These are phyloP conservation scores for Argyresthia albistria DNA, from an alignment of 2,888 invertebrate species.

Conservation along the genomic window DNA sequence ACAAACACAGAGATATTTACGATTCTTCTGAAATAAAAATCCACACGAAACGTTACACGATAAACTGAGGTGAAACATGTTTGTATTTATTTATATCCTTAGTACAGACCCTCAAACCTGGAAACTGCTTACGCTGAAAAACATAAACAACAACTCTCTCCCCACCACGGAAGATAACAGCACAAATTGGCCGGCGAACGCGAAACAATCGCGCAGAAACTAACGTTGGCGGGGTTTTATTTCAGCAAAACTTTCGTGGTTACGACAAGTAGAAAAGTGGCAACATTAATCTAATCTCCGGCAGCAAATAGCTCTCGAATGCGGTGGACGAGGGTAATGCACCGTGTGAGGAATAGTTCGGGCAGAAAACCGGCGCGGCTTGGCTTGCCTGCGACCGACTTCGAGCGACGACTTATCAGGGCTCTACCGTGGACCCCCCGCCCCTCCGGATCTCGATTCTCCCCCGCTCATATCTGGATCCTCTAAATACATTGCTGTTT, in stretches of 20 bases:
- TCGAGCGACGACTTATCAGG: constrained; percentile 4
- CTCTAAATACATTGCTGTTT: background rate
- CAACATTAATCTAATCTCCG: constrained; percentile 66
- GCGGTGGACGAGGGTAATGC: constrained; percentile 64
- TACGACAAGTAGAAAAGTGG: constrained; percentile 64
- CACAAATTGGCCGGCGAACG: constrained; percentile 3
- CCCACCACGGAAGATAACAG: background rate
- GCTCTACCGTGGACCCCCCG: background rate
- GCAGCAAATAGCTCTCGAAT: constrained; percentile 61
- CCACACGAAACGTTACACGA: too few species aligned
- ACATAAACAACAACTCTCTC: too few species aligned
- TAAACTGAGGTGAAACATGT: too few species aligned
- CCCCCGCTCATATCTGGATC: too few species aligned
- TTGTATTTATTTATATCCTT: background rate
- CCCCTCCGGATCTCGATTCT: too few species aligned
- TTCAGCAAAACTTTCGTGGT: constrained; percentile 27
- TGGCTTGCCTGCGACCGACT: constrained; percentile 32
- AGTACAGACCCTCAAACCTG: background rate
- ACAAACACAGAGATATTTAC: too few species aligned
- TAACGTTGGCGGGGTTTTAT: constrained; percentile 5
- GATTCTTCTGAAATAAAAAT: too few species aligned
- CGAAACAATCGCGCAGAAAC: constrained; percentile 5
- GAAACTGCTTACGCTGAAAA: background rate
- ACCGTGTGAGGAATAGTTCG: constrained; percentile 54
- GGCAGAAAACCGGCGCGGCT: constrained; percentile 40